Evolutionary conservation across 2,888 invertebrate species (phyloP).

Genomic region (Acanthopleura granulata): DNA sequence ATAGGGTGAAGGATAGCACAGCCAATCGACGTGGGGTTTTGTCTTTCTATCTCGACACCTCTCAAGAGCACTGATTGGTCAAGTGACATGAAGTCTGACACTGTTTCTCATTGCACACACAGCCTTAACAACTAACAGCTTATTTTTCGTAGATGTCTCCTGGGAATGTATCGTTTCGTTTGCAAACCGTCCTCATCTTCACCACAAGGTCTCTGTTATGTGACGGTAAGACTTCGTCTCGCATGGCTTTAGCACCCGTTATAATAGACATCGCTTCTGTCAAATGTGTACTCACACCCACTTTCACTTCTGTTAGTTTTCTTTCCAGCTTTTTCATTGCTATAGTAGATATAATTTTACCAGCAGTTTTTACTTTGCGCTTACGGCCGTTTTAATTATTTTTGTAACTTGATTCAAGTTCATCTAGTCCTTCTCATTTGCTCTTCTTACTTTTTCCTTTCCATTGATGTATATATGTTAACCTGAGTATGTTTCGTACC

Average conservation of each 20-base stretch:
- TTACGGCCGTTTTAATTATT: too few species aligned
- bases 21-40: conserved; percentile 7
- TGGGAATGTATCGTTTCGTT: background rate
- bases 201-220: background rate
- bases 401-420: too few species aligned
- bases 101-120: background rate
- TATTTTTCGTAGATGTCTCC: conserved; percentile 12
- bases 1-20: conserved; percentile 6
- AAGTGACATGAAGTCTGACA: background rate
- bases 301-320: background rate
- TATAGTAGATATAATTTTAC: too few species aligned
- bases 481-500: too few species aligned
- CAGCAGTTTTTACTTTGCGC: too few species aligned
- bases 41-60: conserved; percentile 12
- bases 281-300: background rate
- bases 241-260: background rate
- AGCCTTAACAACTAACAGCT: background rate
- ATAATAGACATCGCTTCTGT: background rate
- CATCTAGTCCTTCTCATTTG: too few species aligned
- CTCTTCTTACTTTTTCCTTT: too few species aligned
- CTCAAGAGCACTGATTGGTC: conserved; percentile 8
- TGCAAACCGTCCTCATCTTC: background rate
- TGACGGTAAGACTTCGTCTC: background rate
- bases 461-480: too few species aligned
- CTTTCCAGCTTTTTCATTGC: too few species aligned